Evolutionary conservation across 2,888 invertebrate species (phyloP).

Genomic region (Sinotaia quadrata): DNA sequence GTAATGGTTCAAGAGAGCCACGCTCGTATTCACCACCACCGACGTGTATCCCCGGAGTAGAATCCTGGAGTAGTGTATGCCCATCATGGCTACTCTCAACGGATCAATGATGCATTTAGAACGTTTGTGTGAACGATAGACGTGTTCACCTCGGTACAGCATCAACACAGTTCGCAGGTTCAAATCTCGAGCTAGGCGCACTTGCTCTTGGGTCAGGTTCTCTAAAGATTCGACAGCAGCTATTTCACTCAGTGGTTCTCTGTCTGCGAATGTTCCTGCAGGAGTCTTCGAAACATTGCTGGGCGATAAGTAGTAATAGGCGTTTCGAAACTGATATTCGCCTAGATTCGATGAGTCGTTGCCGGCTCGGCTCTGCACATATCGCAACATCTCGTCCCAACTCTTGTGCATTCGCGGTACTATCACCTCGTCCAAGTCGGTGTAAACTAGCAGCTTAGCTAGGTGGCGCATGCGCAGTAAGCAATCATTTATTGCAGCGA

Average conservation of each 20-base stretch:
- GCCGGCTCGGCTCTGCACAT: background rate
- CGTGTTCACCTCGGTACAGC: background rate
- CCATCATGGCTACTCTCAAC: background rate
- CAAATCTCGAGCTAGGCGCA: background rate
- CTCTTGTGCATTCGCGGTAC: background rate
- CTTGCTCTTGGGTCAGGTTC: background rate
- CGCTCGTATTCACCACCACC: background rate
- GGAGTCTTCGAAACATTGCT: background rate
- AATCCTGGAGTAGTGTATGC: background rate
- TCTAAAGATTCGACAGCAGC: too few species aligned
- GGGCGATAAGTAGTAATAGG: background rate
- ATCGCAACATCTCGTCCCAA: background rate
- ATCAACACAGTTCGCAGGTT: background rate
- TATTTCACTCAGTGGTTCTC: background rate
- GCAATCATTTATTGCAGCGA: background rate
- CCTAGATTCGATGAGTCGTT: background rate
- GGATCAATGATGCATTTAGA: background rate
- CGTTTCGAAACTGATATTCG: background rate
- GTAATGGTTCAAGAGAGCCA: background rate
- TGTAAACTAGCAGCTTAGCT: background rate
- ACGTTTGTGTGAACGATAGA: background rate
- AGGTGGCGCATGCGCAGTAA: background rate
- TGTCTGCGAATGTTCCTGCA: background rate
- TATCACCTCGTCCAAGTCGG: background rate
- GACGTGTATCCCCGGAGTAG: conserved; percentile 8